Conservation (phyloP, 2,113 vertebrate genomes). For the Xiphophorus hellerii region DNA sequence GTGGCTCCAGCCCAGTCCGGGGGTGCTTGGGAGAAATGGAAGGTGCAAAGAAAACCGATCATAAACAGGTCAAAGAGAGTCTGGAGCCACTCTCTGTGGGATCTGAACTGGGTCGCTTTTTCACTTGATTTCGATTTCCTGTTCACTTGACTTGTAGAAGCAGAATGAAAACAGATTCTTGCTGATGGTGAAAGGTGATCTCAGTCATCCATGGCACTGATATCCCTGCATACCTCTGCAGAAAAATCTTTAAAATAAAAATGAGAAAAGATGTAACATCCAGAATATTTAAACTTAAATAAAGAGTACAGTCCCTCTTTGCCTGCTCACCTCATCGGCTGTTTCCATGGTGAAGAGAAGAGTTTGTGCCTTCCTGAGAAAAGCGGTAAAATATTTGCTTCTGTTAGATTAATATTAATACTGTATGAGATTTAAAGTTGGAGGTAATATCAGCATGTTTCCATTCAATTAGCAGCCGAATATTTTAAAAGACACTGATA, state of each 20-base stretch:
- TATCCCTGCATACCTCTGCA: background rate
- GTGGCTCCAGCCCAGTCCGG: constrained; percentile 3
- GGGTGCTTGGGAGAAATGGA: background rate
- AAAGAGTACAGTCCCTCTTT: background rate
- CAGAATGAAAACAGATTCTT: background rate
- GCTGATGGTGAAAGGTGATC: background rate
- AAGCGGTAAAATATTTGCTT: constrained; percentile 31
- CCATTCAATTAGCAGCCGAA: background rate
- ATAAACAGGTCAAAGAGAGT: background rate
- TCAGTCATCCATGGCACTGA: background rate
- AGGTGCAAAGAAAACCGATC: background rate
- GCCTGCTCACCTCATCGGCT: constrained; percentile 39
- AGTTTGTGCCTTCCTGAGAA: constrained; percentile 35
- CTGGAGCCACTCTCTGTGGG: accelerated
- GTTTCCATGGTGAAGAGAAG: constrained; percentile 56
- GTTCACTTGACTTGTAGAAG: background rate
- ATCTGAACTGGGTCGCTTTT: background rate
- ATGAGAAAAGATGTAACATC: background rate
- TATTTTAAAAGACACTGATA: too few species aligned
- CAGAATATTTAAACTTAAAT: background rate
- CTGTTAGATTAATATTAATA: constrained; percentile 32
- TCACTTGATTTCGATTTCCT: background rate
- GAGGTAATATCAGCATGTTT: constrained; percentile 19
- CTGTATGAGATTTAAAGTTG: background rate
- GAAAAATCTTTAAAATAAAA: background rate